Conservation (phyloP, 2,888 invertebrate species). For the Sympetrum striolatum region DNA sequence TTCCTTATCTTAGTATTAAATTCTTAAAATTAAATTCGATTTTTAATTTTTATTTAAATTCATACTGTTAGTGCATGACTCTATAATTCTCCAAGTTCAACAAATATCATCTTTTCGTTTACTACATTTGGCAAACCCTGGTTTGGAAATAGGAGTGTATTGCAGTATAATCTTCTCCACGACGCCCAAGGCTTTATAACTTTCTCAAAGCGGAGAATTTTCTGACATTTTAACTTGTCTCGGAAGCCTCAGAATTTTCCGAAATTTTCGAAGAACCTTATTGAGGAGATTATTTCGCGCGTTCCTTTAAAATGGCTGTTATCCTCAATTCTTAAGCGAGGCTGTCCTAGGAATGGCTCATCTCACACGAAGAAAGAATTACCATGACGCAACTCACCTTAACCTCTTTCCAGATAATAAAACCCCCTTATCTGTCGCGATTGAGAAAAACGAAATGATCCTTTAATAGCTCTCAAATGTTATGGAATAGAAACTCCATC, state of each 20-base stretch:
- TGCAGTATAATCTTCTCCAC: too few species aligned
- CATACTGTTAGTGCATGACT: too few species aligned
- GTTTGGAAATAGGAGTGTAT: too few species aligned
- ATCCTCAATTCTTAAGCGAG: not conserved
- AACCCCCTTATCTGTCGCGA: not conserved
- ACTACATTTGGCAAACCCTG: too few species aligned
- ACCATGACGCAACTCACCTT: not conserved
- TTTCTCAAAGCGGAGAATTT: not conserved
- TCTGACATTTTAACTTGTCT: not conserved
- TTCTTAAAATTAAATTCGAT: too few species aligned
- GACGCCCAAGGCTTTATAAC: too few species aligned
- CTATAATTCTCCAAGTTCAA: too few species aligned
- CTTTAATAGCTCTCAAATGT: not conserved
- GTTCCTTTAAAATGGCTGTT: not conserved
- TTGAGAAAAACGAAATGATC: not conserved
- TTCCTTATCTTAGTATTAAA: too few species aligned
- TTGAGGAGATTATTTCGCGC: not conserved
- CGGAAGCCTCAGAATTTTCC: not conserved
- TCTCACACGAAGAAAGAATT: not conserved
- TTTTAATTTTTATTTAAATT: too few species aligned
- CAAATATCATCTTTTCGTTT: too few species aligned
- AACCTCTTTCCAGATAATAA: not conserved
- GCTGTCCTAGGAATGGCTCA: not conserved
- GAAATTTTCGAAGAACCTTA: not conserved
- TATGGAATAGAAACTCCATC: not conserved